phyloP scores from a whole-genome alignment of 2,113 vertebrate genomes.

The Ptilorrhoa leucosticta region DNA sequence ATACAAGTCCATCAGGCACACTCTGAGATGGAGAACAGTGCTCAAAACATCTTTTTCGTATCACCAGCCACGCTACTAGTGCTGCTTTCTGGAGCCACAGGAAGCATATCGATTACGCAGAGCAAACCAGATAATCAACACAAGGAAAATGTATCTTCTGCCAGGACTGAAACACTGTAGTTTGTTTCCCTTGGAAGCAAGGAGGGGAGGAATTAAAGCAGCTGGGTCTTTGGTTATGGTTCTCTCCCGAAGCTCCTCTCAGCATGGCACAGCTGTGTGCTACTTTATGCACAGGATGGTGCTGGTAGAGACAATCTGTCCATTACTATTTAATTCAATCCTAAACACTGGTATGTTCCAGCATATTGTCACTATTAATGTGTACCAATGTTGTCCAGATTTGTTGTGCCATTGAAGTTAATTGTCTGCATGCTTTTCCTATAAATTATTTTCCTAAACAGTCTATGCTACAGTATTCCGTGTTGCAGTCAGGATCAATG shows the following conservation, averaged over 20 bases:
- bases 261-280: background rate
- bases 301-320: constrained; percentile 18
- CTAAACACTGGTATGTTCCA: background rate
- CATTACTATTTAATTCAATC: constrained; percentile 14
- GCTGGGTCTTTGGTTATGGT: background rate
- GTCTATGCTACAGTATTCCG: background rate
- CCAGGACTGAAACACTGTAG: background rate
- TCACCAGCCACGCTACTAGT: background rate
- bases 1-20: background rate
- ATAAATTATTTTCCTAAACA: constrained; percentile 11
- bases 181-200: background rate
- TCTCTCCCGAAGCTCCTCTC: background rate
- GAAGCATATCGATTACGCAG: background rate
- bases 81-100: background rate
- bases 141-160: background rate
- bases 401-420: constrained; percentile 22
- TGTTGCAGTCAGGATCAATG: background rate
- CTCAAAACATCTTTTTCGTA: background rate
- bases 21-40: background rate
- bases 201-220: background rate
- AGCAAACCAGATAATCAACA: background rate
- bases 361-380: constrained; percentile 31
- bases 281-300: background rate
- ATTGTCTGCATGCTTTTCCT: constrained; percentile 8
- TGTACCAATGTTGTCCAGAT: background rate